Conservation (phyloP, 2,113 vertebrate genomes). For the Lycaon pictus region DNA sequence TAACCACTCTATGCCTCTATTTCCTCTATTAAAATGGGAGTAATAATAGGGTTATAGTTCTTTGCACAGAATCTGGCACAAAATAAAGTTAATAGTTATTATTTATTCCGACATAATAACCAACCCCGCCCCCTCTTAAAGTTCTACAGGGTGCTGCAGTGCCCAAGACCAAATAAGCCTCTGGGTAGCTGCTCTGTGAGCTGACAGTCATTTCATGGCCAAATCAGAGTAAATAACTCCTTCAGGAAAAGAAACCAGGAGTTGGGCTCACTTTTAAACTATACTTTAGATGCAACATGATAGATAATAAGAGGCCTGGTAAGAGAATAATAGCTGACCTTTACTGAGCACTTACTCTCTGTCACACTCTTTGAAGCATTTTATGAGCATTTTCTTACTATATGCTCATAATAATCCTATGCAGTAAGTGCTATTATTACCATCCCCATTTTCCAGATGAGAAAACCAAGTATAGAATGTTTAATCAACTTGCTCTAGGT, state of each 20-base stretch:
- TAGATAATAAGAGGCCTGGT: slow-evolving; percentile 63
- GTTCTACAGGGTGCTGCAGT: not conserved
- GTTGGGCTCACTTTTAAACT: slow-evolving; percentile 59
- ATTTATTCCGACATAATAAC: slow-evolving; percentile 42
- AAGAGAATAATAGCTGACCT: slow-evolving; percentile 37
- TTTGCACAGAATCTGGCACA: slow-evolving; percentile 8
- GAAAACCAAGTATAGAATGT: slow-evolving; percentile 11
- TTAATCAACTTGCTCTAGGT: not conserved
- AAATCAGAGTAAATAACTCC: slow-evolving; percentile 36
- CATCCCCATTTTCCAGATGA: slow-evolving; percentile 28
- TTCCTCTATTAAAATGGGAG: not conserved
- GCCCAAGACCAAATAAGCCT: not conserved
- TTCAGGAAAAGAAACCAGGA: slow-evolving; percentile 43
- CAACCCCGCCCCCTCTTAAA: not conserved
- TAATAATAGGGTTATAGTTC: slow-evolving; percentile 49
- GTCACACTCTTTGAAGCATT: slow-evolving; percentile 67
- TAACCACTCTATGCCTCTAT: not conserved
- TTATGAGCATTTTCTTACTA: slow-evolving; percentile 61
- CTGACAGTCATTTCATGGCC: not conserved
- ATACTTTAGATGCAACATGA: slow-evolving; percentile 34
- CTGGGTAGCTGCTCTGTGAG: not conserved
- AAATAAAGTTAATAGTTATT: slow-evolving; percentile 58
- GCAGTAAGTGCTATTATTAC: slow-evolving; percentile 1
- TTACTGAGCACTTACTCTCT: not conserved
- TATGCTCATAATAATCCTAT: not conserved